phyloP scores from a whole-genome alignment of 2,797 vertebrate species.

The Peromyscus nudipes region DNA sequence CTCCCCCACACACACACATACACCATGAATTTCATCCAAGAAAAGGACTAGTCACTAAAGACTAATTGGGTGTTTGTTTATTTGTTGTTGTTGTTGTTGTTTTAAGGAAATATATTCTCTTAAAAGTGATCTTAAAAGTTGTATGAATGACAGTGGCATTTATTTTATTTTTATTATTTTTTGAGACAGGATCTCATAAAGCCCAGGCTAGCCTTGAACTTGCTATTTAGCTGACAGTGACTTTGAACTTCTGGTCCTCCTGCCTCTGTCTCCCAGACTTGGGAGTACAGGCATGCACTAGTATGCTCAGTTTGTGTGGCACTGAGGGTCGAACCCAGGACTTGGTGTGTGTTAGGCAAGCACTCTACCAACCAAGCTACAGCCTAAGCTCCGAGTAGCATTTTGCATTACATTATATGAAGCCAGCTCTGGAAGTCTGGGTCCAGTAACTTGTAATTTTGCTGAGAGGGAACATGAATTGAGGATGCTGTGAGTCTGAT shows the following conservation, averaged over 20 bases:
- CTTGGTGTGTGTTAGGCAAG: neutral
- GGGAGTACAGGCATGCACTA: neutral
- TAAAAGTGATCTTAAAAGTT: neutral
- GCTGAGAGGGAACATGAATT: neutral
- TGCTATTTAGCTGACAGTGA: neutral
- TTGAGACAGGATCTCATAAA: neutral
- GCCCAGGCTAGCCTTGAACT: neutral
- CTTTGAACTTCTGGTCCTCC: neutral
- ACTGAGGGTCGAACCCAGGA: neutral
- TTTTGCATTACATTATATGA: neutral
- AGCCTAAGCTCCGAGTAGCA: neutral
- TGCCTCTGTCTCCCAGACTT: neutral
- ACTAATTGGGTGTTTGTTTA: neutral
- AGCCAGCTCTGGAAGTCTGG: neutral
- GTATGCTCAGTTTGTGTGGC: neutral
- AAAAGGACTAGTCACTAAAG: neutral
- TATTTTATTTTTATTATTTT: neutral
- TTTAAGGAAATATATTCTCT: neutral
- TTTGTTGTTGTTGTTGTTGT: no score
- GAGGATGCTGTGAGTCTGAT: neutral
- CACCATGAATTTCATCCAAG: neutral
- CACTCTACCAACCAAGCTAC: neutral
- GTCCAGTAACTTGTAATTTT: conserved; percentile 1
- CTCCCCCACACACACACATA: no score
- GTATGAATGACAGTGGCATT: neutral